Percentiles rank a stretch among this genome's conserved stretches.
phyloP scores from a whole-genome alignment of 2,888 invertebrate genomes.

The Rambutsinella grinnellia region DNA sequence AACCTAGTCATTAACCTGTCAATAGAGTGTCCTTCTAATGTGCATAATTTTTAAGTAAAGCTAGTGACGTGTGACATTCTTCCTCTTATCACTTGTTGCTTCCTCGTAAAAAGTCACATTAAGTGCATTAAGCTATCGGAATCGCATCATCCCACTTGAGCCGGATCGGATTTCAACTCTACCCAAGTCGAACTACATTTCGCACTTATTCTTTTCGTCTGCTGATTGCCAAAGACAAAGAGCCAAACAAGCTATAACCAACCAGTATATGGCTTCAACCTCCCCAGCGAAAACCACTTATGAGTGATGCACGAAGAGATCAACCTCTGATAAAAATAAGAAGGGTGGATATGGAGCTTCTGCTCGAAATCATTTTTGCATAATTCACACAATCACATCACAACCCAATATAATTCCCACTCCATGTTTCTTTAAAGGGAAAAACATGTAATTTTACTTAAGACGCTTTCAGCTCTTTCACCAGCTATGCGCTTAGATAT shows the following conservation, averaged over 20 bases:
- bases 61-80: neutral
- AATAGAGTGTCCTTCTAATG: neutral
- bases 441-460: slow-evolving; percentile 40
- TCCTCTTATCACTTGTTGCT: neutral
- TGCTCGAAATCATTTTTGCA: slow-evolving; percentile 39
- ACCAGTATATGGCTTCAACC: neutral
- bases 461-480: neutral
- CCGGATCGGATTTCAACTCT: neutral
- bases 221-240: slow-evolving; percentile 3
- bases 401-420: slow-evolving; percentile 22
- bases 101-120: neutral
- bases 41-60: neutral
- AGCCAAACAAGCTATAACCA: slow-evolving; percentile 7
- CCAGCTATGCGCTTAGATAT: slow-evolving; percentile 14
- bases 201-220: slow-evolving; percentile 30
- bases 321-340: slow-evolving; percentile 7
- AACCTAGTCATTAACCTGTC: neutral
- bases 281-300: neutral
- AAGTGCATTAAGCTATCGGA: neutral
- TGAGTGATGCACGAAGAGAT: slow-evolving; percentile 27
- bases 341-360: neutral
- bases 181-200: slow-evolving; percentile 43
- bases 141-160: neutral
- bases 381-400: slow-evolving; percentile 30
- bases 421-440: slow-evolving; percentile 9